phyloP scores from a whole-genome alignment of 2,888 invertebrate species.

The Morpho achilles region DNA sequence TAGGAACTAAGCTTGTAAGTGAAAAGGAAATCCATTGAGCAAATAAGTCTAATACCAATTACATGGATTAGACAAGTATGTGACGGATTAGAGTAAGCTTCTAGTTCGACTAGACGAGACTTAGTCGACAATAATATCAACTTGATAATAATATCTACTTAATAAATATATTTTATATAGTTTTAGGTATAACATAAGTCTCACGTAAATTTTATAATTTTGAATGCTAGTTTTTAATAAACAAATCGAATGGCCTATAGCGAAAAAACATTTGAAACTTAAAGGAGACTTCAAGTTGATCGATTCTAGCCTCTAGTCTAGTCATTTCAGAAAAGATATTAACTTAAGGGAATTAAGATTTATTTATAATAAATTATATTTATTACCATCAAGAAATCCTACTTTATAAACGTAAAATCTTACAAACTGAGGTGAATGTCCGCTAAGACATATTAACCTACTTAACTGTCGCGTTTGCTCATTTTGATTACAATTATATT shows the following conservation, averaged over 20 bases:
- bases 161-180: neutral
- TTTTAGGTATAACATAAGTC: too few relatives aligned
- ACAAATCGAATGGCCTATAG: too few relatives aligned
- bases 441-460: constrained; percentile 58
- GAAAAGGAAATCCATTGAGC: constrained; percentile 60
- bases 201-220: too few relatives aligned
- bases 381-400: too few relatives aligned
- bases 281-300: too few relatives aligned
- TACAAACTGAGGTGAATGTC: constrained; percentile 44
- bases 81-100: constrained; percentile 27
- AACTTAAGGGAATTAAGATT: too few relatives aligned
- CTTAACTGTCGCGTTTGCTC: constrained; percentile 34
- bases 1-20: constrained; percentile 45
- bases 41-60: constrained; percentile 70
- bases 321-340: too few relatives aligned
- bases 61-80: constrained; percentile 61
- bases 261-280: too few relatives aligned
- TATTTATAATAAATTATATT: too few relatives aligned
- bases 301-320: too few relatives aligned
- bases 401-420: too few relatives aligned
- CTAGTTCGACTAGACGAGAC: constrained; percentile 21
- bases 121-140: constrained; percentile 16
- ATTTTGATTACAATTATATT: constrained; percentile 45
- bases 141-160: constrained; percentile 13
- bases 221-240: too few relatives aligned